Evolutionary conservation across 2,888 invertebrate species (phyloP), one percentile per base, ranked within the genome.

Genomic region (Caenorhabditis panamensis): DNA sequence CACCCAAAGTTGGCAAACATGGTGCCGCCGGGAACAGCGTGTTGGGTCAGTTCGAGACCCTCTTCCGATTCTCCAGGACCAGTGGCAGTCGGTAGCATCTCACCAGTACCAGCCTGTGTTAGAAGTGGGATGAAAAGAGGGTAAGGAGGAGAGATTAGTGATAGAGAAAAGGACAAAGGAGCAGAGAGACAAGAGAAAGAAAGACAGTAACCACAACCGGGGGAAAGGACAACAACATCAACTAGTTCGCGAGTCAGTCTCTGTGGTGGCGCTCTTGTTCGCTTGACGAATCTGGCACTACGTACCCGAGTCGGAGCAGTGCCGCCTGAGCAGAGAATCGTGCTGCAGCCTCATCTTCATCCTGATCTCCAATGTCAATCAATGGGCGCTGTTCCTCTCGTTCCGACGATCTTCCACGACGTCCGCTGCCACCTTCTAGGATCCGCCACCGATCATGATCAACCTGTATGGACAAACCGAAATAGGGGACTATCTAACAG

Each of bases 1-100:
- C 76, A 87, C 86, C 87, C 87, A 78, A 88, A 88, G 71, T 88
- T 87, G 72, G 85, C 83, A 62, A 88, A 88, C 84, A 87, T 82
- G 31, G 85, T 54, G 31, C 85, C 84, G n/a, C 83, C 83, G 6
- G 82, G 63, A 16, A 66, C 64, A 0, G 53, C 54, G 22, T 71
- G 64, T 47, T 77, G 75, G n/a, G 87, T 87, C 47, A 87, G 78
- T 47, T 87, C 87, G 20, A 85, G 58, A 0, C 82, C 72, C 44
- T 85, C 85, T 72, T 81, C 81, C 13, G 82, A 41, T 62, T 82
- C 82, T 41, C 24, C 54, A 5, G 47, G n/a, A 6, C 20, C 71
- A 1, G 62, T 62, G 1, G 66, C 49, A 51, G 79, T 62, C 18
- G 76, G 75, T 13, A 78, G 62, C 28, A 76, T 76, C 41, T 79